A percentile compares a stretch with the other conserved stretches of the same genome.
Conservation (phyloP, 2,113 vertebrate genomes). For the Lonchura striata region DNA sequence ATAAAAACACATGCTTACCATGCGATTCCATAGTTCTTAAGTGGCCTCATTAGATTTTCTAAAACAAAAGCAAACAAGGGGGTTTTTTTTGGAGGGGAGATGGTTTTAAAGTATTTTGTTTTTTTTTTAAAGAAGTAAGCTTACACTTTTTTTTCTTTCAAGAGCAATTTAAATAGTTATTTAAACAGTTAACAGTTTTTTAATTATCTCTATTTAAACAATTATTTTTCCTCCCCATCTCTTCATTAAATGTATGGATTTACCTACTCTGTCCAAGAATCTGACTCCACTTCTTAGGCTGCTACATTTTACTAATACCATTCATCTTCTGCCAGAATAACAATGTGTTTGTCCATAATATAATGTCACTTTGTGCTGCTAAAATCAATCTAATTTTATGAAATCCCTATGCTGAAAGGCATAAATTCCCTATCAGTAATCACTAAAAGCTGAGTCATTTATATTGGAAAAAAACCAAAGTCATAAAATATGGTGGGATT, state of each 20-base stretch:
- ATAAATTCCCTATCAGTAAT: background rate
- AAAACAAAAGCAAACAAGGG: slow-evolving; percentile 61
- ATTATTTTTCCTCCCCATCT: background rate
- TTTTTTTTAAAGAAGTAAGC: background rate
- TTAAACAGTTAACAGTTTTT: too few relatives aligned
- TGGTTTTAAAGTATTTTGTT: background rate
- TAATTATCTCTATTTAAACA: too few relatives aligned
- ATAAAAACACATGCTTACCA: slow-evolving; percentile 82
- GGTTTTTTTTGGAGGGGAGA: background rate
- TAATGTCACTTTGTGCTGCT: background rate
- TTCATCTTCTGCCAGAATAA: background rate
- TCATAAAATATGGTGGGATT: background rate
- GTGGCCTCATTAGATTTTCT: slow-evolving; percentile 93
- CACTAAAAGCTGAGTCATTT: background rate
- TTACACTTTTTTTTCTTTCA: background rate
- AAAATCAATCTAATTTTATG: background rate
- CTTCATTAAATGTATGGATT: background rate
- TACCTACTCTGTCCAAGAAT: background rate
- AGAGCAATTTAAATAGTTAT: background rate
- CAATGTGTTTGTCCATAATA: background rate
- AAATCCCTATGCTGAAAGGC: background rate
- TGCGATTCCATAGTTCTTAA: slow-evolving; percentile 90
- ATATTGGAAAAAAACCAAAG: background rate
- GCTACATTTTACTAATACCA: background rate
- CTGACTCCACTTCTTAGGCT: background rate